Evolutionary conservation across 2,797 vertebrate species (phyloP), one percentile per base, ranked within the genome.

Genomic region (Danio tinwini): DNA sequence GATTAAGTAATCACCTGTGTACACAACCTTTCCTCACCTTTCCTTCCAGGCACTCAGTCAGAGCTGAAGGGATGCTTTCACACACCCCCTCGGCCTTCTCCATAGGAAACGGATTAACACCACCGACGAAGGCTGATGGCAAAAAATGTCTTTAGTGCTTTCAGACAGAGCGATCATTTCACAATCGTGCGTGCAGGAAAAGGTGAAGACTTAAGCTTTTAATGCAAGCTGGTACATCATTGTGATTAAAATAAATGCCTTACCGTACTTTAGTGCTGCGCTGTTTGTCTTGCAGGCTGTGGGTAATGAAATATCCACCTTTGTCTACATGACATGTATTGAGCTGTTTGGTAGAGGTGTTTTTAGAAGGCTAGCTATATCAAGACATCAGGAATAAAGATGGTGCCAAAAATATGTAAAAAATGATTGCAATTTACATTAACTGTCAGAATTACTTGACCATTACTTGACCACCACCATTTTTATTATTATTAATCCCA

Each of bases 1-100:
- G 92, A 93, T 93, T 92, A 89, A 92, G 88, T 93, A 92, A 94
- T 93, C 92, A 94, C 91, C 93, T 93, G 93, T 90, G 92, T 92
- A 93, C 92, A 93, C 92, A 94, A 87, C 88, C 85, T 87, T 86
- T 13, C 78, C 49, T 50, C 83, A 50, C 89, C 79, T 79, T 87
- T 85, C 86, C 67, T 83, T 75, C 67, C 68, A 69, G 81, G 81
- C 61, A 71, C 76, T 81, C 78, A 71, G 62, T 89, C 90, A 91
- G 91, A 91, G 89, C 86, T 84, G 71, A 55, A 78, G 59, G 78
- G 89, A 91, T 85, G 87, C 89, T 88, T 92, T 92, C 89, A 89
- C 89, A 83, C 73, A 77, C 61, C 81, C 76, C 80, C 58, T 68
- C 50, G 19, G 67, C 88, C 86, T 88, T 90, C 69, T 90, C 89